These are phyloP conservation scores for Stichodactyla mertensii DNA, from an alignment of 64 coral and sea anemone genomes.

Conservation along the genomic window DNA sequence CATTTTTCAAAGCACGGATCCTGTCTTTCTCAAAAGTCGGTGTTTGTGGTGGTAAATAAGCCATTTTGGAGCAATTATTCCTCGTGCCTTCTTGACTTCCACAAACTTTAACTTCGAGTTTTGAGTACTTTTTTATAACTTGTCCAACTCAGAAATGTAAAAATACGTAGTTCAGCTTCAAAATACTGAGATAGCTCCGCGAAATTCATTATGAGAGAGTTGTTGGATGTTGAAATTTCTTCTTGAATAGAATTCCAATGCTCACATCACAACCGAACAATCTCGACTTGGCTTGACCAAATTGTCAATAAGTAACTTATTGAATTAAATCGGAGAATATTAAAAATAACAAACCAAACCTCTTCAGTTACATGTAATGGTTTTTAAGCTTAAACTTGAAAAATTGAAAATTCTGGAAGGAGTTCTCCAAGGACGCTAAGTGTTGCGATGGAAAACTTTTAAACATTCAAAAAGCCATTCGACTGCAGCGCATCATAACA, in stretches of 20 bases:
- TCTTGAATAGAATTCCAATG: background rate
- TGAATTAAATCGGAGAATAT: background rate
- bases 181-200: background rate
- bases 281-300: background rate
- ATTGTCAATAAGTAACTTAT: constrained; percentile 8
- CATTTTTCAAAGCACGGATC: constrained; percentile 87
- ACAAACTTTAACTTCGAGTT: background rate
- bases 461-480: background rate
- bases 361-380: background rate
- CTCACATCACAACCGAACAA: background rate
- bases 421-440: background rate
- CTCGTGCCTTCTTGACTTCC: background rate
- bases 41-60: constrained; percentile 62
- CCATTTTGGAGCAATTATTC: constrained; percentile 37
- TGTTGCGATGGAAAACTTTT: background rate
- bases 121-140: background rate
- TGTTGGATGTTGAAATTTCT: background rate
- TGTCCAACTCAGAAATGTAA: background rate
- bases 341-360: background rate
- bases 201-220: background rate
- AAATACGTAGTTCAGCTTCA: background rate
- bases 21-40: constrained; percentile 97
- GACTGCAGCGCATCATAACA: background rate
- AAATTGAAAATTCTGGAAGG: background rate
- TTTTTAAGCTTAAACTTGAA: background rate